Evolutionary conservation across 2,888 invertebrate species (phyloP).

Genomic region (Epirrhoe tristata): DNA sequence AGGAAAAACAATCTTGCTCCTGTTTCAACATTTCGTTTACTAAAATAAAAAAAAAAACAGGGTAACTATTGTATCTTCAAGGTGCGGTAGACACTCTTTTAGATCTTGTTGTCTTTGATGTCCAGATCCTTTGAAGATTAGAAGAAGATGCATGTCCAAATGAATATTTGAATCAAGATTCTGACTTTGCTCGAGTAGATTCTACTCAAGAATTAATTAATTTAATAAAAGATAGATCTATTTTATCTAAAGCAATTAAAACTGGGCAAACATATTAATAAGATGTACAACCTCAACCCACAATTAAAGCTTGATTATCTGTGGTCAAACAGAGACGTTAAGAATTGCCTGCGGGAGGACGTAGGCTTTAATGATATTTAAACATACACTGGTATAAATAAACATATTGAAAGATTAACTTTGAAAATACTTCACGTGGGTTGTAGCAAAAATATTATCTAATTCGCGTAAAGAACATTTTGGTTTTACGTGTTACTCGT

Average conservation of each 20-base stretch:
- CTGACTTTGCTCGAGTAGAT: not conserved
- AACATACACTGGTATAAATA: not conserved
- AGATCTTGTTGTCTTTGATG: too few relatives aligned
- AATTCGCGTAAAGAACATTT: too few relatives aligned
- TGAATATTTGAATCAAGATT: too few relatives aligned
- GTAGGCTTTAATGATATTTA: conserved; percentile 30
- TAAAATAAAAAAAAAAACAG: too few relatives aligned
- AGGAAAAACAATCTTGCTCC: too few relatives aligned
- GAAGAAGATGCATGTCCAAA: too few relatives aligned
- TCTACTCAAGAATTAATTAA: not conserved
- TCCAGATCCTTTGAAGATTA: too few relatives aligned
- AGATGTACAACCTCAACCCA: conserved; percentile 48
- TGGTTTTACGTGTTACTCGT: too few relatives aligned
- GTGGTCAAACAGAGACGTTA: conserved; percentile 66
- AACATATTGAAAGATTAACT: not conserved
- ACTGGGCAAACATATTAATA: conserved; percentile 56
- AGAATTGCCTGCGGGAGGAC: conserved; percentile 49
- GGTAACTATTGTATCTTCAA: too few relatives aligned
- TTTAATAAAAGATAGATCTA: conserved; percentile 6
- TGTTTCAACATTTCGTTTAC: too few relatives aligned
- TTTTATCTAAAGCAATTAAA: conserved; percentile 46
- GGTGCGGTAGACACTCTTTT: too few relatives aligned
- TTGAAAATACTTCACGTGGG: not conserved
- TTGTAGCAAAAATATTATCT: not conserved
- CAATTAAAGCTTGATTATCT: conserved; percentile 62